Evolutionary conservation across 2,797 vertebrate species (phyloP), one percentile per base, ranked within the genome.

Genomic region (Chelon auratus): DNA sequence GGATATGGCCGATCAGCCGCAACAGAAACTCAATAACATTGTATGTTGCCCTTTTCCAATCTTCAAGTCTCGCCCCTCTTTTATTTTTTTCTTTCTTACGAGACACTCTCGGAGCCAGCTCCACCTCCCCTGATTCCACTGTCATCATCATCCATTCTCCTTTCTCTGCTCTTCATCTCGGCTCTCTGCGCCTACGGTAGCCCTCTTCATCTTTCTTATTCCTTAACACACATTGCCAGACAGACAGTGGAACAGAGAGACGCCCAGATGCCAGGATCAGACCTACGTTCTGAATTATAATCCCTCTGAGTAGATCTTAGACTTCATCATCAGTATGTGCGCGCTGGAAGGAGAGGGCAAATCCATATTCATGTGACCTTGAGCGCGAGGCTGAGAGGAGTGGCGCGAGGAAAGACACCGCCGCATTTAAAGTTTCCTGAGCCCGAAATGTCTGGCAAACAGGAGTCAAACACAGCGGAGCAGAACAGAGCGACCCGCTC

Each of bases 311-410:
- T 53, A 93, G 91, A 95, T 91, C 92, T 93, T 80, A 87, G 92
- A 94, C 92, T 93, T 91, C 81, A 87, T 93, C 91, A 91, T 92
- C 89, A 91, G 90, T 91, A 89, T 91, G 86, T 91, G 90, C 43
- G 77, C 20, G 62, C 75, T 81, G 85, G 86, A 88, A 91, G 93
- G 92, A 88, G 84, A 93, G 84, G 83, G 40, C 59, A 81, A 90
- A 93, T 97, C 94, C 95, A 95, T 97, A 97, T 97, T 96, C 95
- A 96, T 94, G 92, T 95, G 97, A 97, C 96, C 96, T 97, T 97
- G 96, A 96, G 88, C 24, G 80, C 82, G 83, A 87, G 83, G 76
- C 81, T 76, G 81, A 82, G 83, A 87, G 84, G 83, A 87, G 88
- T 78, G 82, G 83, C 62, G 67, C 48, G 67, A 78, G 80, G 81